A percentile compares a stretch with the other conserved stretches of the same genome.
Evolutionary conservation across 1,140 invertebrate genomes (phyloP).

Genomic region (Drosophila kohkoa): DNA sequence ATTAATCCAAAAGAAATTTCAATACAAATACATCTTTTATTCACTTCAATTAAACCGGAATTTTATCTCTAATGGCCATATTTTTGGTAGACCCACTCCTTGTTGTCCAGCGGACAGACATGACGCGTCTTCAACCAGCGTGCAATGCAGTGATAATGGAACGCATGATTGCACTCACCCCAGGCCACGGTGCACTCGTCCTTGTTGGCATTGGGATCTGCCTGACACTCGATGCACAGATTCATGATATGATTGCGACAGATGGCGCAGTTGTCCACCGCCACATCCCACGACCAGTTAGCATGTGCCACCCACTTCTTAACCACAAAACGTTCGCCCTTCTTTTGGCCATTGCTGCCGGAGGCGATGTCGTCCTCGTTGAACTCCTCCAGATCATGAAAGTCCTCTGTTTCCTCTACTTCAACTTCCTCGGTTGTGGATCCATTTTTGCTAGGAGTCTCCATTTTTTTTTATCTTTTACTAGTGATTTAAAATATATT

Average conservation of each 20-base stretch:
- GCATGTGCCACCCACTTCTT: conserved; percentile 99
- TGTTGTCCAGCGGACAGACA: conserved; percentile 99
- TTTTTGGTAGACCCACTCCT: conserved; percentile 99
- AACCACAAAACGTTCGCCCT: conserved; percentile 92
- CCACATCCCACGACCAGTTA: conserved; percentile 99
- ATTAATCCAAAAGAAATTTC: conserved; percentile 5
- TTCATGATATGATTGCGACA: conserved; percentile 99
- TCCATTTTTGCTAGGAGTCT: conserved; percentile 27
- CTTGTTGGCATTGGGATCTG: conserved; percentile 98
- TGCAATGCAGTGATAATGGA: conserved; percentile 99
- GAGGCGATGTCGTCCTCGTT: conserved; percentile 88
- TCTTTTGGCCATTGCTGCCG: conserved; percentile 89
- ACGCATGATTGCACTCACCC: conserved; percentile 99
- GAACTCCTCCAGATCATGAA: conserved; percentile 66
- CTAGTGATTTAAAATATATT: conserved; percentile 12
- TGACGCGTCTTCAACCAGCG: conserved; percentile 99
- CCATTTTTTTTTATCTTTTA: conserved; percentile 13
- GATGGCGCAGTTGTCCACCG: conserved; percentile 99
- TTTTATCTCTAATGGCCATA: conserved; percentile 85
- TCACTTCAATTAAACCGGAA: conserved; percentile 1
- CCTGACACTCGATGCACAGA: conserved; percentile 99
- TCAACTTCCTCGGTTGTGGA: conserved; percentile 87
- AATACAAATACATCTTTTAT: conserved; percentile 22
- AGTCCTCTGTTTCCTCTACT: conserved; percentile 65
- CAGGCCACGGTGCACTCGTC: conserved; percentile 99